Base-by-base conservation (phyloP, 2,797 vertebrate genomes). In the Coregonus ussuriensis region DNA sequence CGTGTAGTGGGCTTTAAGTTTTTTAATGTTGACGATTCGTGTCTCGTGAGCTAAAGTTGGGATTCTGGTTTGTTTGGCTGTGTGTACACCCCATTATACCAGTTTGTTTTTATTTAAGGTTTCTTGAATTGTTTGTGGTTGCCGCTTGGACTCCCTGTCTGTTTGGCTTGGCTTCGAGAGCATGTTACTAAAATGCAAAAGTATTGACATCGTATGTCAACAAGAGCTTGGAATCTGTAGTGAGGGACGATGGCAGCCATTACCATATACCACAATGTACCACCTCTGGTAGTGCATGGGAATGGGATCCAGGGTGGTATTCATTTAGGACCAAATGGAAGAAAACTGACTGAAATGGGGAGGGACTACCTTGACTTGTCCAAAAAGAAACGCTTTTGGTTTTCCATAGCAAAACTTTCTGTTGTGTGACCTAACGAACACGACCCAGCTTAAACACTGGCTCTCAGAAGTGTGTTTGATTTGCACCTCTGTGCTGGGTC, bases 41-140 rank as follows among this genome's bases (percentile, higher is more conserved):
- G 7, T 35, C 41, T 47, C 11, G 41, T 4, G 74, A 56, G 41
- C 65, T 15, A 37, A 16, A 74, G 76, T 72, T 79, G 75, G 76
- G 81, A 75, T 82, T 85, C 68, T 79, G 83, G 85, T 80, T 72
- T 41, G 79, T 85, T 87, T 85, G 76, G 79, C 67, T 79, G 25
- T 0, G 53, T 79, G 56, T 73, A 75, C 71, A 82, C 68, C 68
- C 25, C 47, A 74, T 29, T 6, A 1, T 31, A 21, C 29, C 2
- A 47, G 9, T 47, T 1, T 41, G 41, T 47, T 47, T 63, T 18
- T 72, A 51, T 77, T 14, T 54, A 54, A 25, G 3, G 29, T 29
- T 29, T 53, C 41, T 53, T 25, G 25, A 54, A 72, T 72, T 29
- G 4, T 53, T 18, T 72, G 51, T 9, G 25, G 21, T 72, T 72